Evolutionary conservation across 2,888 invertebrate species (phyloP).

Genomic region (Noctua fimbriata): DNA sequence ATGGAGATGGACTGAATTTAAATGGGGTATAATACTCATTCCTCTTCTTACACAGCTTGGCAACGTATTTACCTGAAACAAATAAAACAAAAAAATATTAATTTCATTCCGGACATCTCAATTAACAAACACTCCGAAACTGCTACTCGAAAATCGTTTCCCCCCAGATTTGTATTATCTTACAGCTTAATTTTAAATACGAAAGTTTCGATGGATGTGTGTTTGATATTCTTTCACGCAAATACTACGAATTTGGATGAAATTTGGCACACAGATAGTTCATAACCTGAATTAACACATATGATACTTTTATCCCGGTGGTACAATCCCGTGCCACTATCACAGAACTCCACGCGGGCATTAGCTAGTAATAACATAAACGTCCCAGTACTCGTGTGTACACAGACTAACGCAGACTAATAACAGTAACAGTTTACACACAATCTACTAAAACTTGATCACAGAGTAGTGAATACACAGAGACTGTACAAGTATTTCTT

Average conservation of each 20-base stretch:
- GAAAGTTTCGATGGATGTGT: background rate
- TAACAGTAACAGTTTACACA: constrained; percentile 44
- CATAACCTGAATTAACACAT: background rate
- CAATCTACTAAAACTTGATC: constrained; percentile 38
- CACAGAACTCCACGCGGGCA: background rate
- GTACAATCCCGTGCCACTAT: background rate
- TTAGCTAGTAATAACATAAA: constrained; percentile 2
- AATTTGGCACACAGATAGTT: background rate
- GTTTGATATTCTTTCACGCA: background rate
- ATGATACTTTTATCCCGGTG: background rate
- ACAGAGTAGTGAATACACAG: constrained; percentile 14
- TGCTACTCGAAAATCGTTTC: background rate
- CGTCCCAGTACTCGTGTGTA: background rate
- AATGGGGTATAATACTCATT: no score
- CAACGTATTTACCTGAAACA: background rate
- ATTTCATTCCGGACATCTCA: background rate
- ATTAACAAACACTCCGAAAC: constrained; percentile 3
- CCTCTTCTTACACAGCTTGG: background rate
- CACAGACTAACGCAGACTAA: constrained; percentile 24
- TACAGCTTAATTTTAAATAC: background rate
- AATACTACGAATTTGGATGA: background rate
- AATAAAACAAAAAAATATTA: background rate
- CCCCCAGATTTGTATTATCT: constrained; percentile 16
- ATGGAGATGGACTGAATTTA: no score
- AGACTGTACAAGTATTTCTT: background rate